These are phyloP conservation scores for Pseudoips prasinana DNA, from an alignment of 2,888 invertebrate species.

Conservation along the genomic window DNA sequence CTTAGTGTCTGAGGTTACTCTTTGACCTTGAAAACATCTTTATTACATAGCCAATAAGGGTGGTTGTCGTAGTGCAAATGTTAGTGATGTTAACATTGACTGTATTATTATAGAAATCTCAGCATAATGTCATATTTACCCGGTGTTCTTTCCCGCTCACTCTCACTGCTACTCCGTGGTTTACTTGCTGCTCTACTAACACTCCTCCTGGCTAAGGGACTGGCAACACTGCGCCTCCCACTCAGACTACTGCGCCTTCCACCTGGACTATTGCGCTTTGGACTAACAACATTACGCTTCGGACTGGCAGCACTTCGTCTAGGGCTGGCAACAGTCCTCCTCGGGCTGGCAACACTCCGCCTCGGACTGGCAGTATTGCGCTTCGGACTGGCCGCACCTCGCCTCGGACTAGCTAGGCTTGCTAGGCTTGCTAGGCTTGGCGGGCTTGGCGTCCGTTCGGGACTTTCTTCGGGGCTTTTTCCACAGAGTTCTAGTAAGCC, in stretches of 20 bases:
- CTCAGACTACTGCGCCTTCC: too few relatives aligned
- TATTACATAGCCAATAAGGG: too few relatives aligned
- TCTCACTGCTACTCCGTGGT: slow-evolving; percentile 18
- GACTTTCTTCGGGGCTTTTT: slow-evolving; percentile 12
- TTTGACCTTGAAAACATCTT: too few relatives aligned
- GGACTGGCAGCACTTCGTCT: neutral
- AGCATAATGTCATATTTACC: too few relatives aligned
- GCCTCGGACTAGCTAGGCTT: neutral
- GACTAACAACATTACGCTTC: neutral
- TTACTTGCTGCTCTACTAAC: slow-evolving; percentile 23
- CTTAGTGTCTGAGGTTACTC: too few relatives aligned
- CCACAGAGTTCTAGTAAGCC: slow-evolving; percentile 72
- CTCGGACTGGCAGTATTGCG: neutral
- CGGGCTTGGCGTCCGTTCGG: slow-evolving; percentile 4
- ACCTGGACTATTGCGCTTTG: neutral
- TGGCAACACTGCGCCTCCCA: slow-evolving; percentile 1
- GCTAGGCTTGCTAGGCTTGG: neutral
- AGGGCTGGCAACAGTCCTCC: neutral
- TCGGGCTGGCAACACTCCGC: neutral
- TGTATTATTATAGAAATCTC: too few relatives aligned
- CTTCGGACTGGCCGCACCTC: neutral
- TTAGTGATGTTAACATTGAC: too few relatives aligned
- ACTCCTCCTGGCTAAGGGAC: slow-evolving; percentile 16
- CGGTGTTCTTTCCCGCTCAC: slow-evolving; percentile 24
- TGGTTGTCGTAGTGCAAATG: too few relatives aligned